Conservation (phyloP, 2,113 vertebrate genomes). For the Coturnix japonica region DNA sequence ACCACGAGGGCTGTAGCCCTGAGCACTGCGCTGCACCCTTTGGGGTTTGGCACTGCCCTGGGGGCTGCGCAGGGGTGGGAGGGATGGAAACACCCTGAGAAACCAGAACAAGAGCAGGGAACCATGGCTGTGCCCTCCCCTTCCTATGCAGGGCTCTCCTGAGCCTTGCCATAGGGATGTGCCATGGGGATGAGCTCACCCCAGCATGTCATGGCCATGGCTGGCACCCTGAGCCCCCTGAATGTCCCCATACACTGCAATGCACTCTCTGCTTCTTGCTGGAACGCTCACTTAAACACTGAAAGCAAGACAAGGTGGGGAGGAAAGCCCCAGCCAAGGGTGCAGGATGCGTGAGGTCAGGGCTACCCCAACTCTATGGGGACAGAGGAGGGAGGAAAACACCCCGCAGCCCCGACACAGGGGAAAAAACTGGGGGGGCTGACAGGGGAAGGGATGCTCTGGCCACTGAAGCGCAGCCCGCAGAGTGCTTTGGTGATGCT, state of each 20-base stretch:
- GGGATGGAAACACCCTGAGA: not conserved
- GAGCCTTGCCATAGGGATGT: not conserved
- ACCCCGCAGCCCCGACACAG: not conserved
- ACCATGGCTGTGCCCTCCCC: accelerated
- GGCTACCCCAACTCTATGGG: not conserved
- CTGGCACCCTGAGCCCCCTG: not conserved
- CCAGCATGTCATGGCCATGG: not conserved
- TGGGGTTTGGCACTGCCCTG: accelerated
- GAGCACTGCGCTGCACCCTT: not conserved
- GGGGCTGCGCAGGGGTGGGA: not conserved
- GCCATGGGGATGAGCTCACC: not conserved
- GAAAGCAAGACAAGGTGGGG: not conserved
- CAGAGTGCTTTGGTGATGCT: not conserved
- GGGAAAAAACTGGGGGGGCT: accelerated
- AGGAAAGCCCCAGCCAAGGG: not conserved
- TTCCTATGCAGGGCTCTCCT: accelerated
- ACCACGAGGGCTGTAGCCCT: not conserved
- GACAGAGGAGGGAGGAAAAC: not conserved
- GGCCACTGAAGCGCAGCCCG: not conserved
- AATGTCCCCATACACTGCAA: accelerated
- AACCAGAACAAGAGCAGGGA: not conserved
- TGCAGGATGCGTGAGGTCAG: accelerated
- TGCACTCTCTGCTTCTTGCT: not conserved
- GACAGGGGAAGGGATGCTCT: not conserved
- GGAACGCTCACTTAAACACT: not conserved